Percentiles rank a stretch among this genome's conserved stretches.
These are phyloP conservation scores for Phymatocera aterrima DNA, from an alignment of 2,888 invertebrate species.

Conservation along the genomic window DNA sequence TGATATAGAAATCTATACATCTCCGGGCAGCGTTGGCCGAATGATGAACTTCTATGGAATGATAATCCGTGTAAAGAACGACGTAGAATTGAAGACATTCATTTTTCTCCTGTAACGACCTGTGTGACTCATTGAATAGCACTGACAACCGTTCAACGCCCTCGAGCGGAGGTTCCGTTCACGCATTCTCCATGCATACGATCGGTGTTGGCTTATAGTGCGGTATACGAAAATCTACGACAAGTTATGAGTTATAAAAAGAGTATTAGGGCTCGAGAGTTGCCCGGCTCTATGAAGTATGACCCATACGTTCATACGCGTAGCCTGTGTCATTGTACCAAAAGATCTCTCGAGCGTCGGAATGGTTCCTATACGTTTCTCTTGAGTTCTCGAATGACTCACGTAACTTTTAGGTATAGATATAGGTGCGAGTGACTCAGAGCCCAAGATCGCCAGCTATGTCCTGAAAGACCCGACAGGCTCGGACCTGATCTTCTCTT, in stretches of 20 bases:
- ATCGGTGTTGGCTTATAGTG: too few relatives aligned
- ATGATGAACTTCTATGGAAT: too few relatives aligned
- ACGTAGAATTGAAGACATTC: too few relatives aligned
- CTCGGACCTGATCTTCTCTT: slow-evolving; percentile 48
- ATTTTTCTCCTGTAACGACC: not conserved
- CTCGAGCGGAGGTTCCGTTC: not conserved
- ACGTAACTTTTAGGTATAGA: slow-evolving; percentile 22
- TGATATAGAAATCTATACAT: too few relatives aligned
- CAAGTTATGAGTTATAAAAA: slow-evolving; percentile 11
- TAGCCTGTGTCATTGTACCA: slow-evolving; percentile 26
- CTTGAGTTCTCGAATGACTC: slow-evolving; percentile 34
- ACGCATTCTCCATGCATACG: not conserved
- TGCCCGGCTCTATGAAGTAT: not conserved
- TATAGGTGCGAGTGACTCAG: slow-evolving; percentile 72
- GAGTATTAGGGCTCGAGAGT: not conserved
- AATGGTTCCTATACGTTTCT: slow-evolving; percentile 33
- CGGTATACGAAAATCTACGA: not conserved
- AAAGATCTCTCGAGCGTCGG: slow-evolving; percentile 2
- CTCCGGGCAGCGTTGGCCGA: too few relatives aligned
- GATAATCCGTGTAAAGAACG: too few relatives aligned
- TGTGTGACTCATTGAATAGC: slow-evolving; percentile 19
- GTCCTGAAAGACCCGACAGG: slow-evolving; percentile 60
- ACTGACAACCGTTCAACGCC: slow-evolving; percentile 14
- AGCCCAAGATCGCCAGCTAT: slow-evolving; percentile 66
- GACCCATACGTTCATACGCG: not conserved